A percentile compares a stretch with the other conserved stretches of the same genome.
Evolutionary conservation across 2,888 invertebrate species (phyloP).

Genomic region (Coecobrya sp.): DNA sequence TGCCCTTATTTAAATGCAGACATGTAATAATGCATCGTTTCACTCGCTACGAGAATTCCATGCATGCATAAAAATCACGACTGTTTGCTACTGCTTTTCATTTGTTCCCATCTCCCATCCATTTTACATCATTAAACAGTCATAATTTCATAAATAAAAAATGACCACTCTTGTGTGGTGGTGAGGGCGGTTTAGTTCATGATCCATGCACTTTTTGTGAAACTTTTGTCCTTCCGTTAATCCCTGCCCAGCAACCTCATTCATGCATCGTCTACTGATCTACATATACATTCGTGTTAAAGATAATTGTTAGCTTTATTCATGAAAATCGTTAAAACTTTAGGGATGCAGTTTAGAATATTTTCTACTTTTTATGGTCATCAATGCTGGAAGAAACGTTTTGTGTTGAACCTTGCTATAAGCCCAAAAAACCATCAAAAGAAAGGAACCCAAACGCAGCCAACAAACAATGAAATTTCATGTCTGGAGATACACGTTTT

Average conservation of each 20-base stretch:
- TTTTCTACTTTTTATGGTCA: not conserved
- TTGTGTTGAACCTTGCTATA: too few species aligned
- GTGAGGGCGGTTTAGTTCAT: constrained; percentile 13
- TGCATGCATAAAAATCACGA: constrained; percentile 1
- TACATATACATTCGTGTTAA: constrained; percentile 8
- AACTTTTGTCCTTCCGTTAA: constrained; percentile 5
- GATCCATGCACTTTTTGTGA: not conserved
- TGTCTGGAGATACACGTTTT: constrained; percentile 7
- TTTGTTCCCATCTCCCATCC: not conserved
- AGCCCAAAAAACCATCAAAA: too few species aligned
- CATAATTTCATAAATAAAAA: constrained; percentile 26
- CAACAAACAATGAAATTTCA: constrained; percentile 35
- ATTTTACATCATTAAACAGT: not conserved
- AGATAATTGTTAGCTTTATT: constrained; percentile 24
- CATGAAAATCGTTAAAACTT: not conserved
- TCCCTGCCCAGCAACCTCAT: too few species aligned
- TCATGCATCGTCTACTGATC: constrained; percentile 11
- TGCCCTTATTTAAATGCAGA: not conserved
- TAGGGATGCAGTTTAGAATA: not conserved
- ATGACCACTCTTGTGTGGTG: not conserved
- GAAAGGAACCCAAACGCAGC: not conserved
- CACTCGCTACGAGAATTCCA: not conserved
- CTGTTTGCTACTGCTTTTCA: not conserved
- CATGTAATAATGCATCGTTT: constrained; percentile 4
- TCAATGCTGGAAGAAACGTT: not conserved